Conservation (phyloP, 1,140 invertebrate species). For the Mamestra configurata region DNA sequence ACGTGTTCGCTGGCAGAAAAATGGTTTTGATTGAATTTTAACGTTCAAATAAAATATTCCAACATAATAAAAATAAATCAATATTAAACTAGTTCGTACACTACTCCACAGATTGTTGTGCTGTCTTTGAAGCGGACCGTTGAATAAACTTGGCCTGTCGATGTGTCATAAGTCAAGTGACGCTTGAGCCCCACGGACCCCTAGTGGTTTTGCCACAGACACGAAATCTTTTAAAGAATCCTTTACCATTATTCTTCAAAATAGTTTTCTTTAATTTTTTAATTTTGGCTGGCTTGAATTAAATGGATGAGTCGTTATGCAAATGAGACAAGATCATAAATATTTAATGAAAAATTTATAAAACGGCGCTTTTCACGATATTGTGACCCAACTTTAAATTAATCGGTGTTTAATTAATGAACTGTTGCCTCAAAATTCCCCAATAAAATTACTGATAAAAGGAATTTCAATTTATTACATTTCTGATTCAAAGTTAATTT, state of each 20-base stretch:
- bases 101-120: constrained; percentile 66
- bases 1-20: too few relatives aligned
- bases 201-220: constrained; percentile 68
- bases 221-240: constrained; percentile 49
- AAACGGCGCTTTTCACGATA: background rate
- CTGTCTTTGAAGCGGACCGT: constrained; percentile 71
- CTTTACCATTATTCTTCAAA: background rate
- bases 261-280: background rate
- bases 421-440: background rate
- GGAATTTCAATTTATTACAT: constrained; percentile 34
- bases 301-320: background rate
- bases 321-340: constrained; percentile 10
- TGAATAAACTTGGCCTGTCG: constrained; percentile 85
- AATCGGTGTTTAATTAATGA: constrained; percentile 12
- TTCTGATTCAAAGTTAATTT: constrained; percentile 32
- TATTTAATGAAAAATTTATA: background rate
- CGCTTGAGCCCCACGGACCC: constrained; percentile 69
- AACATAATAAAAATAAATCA: background rate
- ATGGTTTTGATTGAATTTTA: too few relatives aligned
- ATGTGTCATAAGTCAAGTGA: constrained; percentile 87
- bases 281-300: background rate
- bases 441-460: constrained; percentile 28
- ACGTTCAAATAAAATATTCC: too few relatives aligned
- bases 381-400: constrained; percentile 9
- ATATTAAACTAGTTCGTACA: constrained; percentile 1